Conservation (phyloP, 1,140 invertebrate species). For the Cotesia chilonis region DNA sequence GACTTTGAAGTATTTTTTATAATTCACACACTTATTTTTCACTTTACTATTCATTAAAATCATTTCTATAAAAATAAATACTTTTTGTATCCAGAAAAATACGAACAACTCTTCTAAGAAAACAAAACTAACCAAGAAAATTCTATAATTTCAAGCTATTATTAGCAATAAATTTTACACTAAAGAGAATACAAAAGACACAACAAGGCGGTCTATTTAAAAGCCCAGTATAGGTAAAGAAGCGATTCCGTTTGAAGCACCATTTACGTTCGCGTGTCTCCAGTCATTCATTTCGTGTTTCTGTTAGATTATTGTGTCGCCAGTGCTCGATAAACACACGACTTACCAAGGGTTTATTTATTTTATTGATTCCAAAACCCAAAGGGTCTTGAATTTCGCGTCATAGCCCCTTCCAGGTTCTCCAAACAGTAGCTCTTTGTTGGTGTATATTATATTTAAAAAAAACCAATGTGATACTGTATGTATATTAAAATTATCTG, state of each 20-base stretch:
- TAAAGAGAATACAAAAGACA: conserved; percentile 24
- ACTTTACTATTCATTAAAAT: no score
- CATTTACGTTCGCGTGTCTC: conserved; percentile 34
- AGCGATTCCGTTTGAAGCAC: conserved; percentile 34
- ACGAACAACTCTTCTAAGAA: no score
- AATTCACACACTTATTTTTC: no score
- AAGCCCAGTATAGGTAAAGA: conserved; percentile 6
- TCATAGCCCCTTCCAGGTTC: not conserved
- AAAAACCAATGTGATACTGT: not conserved
- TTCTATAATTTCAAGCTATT: not conserved
- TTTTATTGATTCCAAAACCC: conserved; percentile 35
- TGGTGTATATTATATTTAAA: no score
- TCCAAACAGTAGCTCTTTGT: not conserved
- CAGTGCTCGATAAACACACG: conserved; percentile 28
- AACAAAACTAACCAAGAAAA: no score
- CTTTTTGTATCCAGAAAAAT: no score
- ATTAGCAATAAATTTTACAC: not conserved
- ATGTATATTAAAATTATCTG: conserved; percentile 18
- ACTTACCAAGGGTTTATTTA: conserved; percentile 27
- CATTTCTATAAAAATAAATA: no score
- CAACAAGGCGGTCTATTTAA: not conserved
- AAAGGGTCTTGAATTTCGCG: conserved; percentile 13
- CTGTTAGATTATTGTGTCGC: conserved; percentile 30
- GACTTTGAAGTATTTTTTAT: no score
- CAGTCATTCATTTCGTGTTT: conserved; percentile 28